Conservation (phyloP, 1,140 invertebrate species). For the Temnothorax nylanderi region DNA sequence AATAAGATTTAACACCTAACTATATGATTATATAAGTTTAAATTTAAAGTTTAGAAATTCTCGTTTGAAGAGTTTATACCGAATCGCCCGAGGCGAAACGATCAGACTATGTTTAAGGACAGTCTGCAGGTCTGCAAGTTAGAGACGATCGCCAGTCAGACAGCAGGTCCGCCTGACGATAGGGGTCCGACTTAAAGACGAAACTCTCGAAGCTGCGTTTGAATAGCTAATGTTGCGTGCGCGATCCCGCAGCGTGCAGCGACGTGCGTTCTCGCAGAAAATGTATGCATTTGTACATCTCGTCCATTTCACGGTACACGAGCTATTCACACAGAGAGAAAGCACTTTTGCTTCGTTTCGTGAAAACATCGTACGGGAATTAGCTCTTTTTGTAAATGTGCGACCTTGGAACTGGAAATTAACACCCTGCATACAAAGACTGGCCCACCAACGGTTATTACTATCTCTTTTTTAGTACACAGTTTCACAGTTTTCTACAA, state of each 20-base stretch:
- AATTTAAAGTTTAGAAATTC: conserved; percentile 8
- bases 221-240: conserved; percentile 76
- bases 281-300: conserved; percentile 43
- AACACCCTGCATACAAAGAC: background rate
- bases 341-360: conserved; percentile 16
- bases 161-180: conserved; percentile 22
- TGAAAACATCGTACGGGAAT: conserved; percentile 27
- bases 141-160: conserved; percentile 35
- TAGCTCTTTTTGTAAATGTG: conserved; percentile 23
- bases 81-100: conserved; percentile 21
- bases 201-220: conserved; percentile 61
- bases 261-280: conserved; percentile 55
- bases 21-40: background rate
- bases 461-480: conserved; percentile 10
- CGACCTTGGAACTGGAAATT: conserved; percentile 39
- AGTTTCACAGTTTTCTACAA: background rate
- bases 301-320: conserved; percentile 24
- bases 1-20: background rate
- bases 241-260: conserved; percentile 41
- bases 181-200: conserved; percentile 57
- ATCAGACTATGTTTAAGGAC: conserved; percentile 62
- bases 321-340: conserved; percentile 21
- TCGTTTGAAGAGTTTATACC: background rate
- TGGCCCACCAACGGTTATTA: background rate
- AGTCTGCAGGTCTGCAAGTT: conserved; percentile 55